phyloP scores from a whole-genome alignment of 2,888 invertebrate species.

The Periphyllus acericola region DNA sequence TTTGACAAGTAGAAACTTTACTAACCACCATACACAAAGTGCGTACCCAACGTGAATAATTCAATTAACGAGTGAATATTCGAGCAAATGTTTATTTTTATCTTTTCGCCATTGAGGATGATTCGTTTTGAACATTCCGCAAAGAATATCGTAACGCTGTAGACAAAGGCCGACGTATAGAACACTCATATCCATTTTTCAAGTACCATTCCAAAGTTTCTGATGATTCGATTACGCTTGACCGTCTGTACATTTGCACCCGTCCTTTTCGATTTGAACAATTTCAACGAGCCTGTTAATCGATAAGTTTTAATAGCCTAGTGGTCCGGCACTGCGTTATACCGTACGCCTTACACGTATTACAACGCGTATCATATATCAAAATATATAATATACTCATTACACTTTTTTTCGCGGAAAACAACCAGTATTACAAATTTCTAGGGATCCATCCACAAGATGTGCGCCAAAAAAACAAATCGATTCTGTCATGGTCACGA shows the following conservation, averaged over 20 bases:
- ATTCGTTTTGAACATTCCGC: not conserved
- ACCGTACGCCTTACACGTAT: too few relatives aligned
- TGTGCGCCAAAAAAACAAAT: constrained; percentile 11
- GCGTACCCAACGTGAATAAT: not conserved
- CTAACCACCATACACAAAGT: not conserved
- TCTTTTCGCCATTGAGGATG: not conserved
- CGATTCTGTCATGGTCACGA: constrained; percentile 44
- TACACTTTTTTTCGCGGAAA: too few relatives aligned
- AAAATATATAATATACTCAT: too few relatives aligned
- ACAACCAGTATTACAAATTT: not conserved
- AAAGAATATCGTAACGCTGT: not conserved
- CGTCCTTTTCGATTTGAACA: constrained; percentile 5
- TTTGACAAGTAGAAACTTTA: not conserved
- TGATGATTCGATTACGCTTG: constrained; percentile 27
- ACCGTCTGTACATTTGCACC: not conserved
- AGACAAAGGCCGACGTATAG: not conserved
- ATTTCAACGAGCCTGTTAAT: not conserved
- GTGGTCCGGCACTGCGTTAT: not conserved
- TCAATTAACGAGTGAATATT: not conserved
- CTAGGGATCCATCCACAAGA: not conserved
- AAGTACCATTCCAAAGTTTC: constrained; percentile 6
- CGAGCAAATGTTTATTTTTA: not conserved
- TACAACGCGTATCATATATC: too few relatives aligned
- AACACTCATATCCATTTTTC: not conserved
- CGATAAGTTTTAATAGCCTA: not conserved